Evolutionary conservation across 2,113 vertebrate genomes (phyloP).

Genomic region (Entelurus aequoreus): DNA sequence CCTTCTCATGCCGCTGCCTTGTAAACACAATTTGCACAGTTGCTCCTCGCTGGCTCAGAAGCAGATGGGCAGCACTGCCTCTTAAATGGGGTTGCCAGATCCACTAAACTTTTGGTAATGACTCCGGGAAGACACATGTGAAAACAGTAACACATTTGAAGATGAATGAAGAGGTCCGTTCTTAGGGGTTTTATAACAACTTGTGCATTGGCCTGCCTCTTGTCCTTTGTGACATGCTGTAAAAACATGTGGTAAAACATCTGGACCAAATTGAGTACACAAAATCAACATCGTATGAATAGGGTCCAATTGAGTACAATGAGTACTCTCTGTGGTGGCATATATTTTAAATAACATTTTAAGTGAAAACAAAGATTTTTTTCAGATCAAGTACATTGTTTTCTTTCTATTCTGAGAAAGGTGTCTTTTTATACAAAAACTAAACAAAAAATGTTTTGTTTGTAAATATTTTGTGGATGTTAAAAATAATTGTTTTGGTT

Average conservation of each 20-base stretch:
- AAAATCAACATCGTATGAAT: conserved; percentile 29
- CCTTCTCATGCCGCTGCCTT: conserved; percentile 19
- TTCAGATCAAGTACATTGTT: neutral
- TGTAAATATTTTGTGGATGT: too few species aligned
- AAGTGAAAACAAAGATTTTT: conserved; percentile 27
- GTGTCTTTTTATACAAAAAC: too few species aligned
- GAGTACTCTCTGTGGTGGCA: conserved; percentile 20
- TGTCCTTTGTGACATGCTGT: conserved; percentile 1
- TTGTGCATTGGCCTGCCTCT: conserved; percentile 11
- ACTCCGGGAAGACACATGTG: conserved; percentile 8
- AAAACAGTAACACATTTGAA: conserved; percentile 6
- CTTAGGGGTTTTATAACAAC: neutral
- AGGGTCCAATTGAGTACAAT: conserved; percentile 14
- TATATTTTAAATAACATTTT: conserved; percentile 23
- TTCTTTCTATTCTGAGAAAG: too few species aligned
- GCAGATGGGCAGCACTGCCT: conserved; percentile 20
- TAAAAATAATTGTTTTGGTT: too few species aligned
- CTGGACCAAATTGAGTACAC: conserved; percentile 25
- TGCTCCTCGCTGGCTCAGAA: conserved; percentile 17
- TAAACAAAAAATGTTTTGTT: too few species aligned
- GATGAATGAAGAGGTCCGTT: neutral
- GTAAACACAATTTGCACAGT: conserved; percentile 35
- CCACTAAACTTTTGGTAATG: conserved; percentile 4
- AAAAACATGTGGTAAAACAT: conserved; percentile 25
- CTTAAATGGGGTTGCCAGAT: conserved; percentile 30